These are phyloP conservation scores for Dryas iulia DNA, from an alignment of 1,140 invertebrate species.

Conservation along the genomic window DNA sequence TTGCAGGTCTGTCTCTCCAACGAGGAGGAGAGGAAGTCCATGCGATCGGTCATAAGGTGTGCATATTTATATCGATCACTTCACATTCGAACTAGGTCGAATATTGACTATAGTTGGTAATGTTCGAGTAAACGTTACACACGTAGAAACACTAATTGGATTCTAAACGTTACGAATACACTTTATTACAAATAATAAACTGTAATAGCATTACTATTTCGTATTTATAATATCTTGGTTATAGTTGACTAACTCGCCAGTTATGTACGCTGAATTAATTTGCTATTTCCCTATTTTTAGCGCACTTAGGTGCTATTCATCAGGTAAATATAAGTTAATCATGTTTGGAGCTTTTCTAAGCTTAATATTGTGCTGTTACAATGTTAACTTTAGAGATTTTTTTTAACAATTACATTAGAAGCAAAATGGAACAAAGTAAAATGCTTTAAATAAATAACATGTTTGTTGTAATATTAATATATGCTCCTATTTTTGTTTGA, in stretches of 20 bases:
- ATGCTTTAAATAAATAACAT: not conserved
- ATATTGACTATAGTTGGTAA: not conserved
- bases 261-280: constrained; percentile 39
- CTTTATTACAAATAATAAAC: constrained; percentile 25
- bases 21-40: constrained; percentile 76
- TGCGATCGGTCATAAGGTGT: constrained; percentile 84
- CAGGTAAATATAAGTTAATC: constrained; percentile 68
- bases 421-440: not conserved
- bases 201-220: constrained; percentile 26
- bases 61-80: constrained; percentile 55
- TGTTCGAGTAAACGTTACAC: not conserved
- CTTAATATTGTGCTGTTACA: constrained; percentile 10
- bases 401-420: not conserved
- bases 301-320: constrained; percentile 71
- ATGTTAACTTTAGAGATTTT: not conserved
- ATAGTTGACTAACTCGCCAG: constrained; percentile 23
- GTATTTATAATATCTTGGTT: constrained; percentile 24
- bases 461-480: not conserved
- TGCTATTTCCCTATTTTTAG: constrained; percentile 69
- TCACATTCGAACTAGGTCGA: constrained; percentile 37
- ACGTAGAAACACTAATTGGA: constrained; percentile 21
- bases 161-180: constrained; percentile 36
- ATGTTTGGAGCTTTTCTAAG: constrained; percentile 31
- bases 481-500: not conserved
- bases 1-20: constrained; percentile 81